Evolutionary conservation across 2,888 invertebrate species (phyloP).

Genomic region (Harpalus rubripes): DNA sequence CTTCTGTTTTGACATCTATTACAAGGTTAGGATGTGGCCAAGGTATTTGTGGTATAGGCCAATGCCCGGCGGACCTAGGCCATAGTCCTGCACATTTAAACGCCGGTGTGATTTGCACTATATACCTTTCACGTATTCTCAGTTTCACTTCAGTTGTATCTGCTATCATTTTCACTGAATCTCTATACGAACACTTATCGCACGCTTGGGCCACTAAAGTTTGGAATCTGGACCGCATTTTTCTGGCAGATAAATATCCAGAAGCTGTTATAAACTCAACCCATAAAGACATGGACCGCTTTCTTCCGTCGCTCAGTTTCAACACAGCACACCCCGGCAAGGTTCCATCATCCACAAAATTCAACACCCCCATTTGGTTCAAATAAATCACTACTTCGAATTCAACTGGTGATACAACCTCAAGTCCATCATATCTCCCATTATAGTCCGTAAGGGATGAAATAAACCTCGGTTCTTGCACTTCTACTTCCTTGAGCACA

Average conservation of each 20-base stretch:
- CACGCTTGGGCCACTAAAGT: constrained; percentile 93
- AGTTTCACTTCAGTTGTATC: constrained; percentile 96
- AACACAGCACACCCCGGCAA: constrained; percentile 96
- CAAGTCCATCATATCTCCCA: constrained; percentile 94
- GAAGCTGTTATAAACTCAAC: constrained; percentile 98
- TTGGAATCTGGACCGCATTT: constrained; percentile 95
- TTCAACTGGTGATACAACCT: constrained; percentile 94
- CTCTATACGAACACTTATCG: constrained; percentile 95
- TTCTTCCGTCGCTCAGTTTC: constrained; percentile 95
- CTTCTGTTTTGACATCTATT: constrained; percentile 95
- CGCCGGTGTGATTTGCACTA: constrained; percentile 96
- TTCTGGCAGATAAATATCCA: constrained; percentile 94
- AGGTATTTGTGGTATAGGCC: constrained; percentile 93
- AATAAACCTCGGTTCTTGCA: constrained; percentile 96
- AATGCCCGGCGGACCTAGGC: constrained; percentile 96
- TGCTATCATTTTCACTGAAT: constrained; percentile 95
- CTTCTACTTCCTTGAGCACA: constrained; percentile 95
- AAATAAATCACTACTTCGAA: constrained; percentile 96
- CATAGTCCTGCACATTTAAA: constrained; percentile 96
- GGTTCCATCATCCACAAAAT: constrained; percentile 97
- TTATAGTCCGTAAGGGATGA: constrained; percentile 93
- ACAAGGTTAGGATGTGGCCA: constrained; percentile 96
- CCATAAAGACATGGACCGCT: constrained; percentile 98
- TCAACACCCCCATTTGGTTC: constrained; percentile 98
- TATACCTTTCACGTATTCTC: constrained; percentile 91